Percentiles rank a stretch among this genome's conserved stretches.
Evolutionary conservation across 2,888 invertebrate genomes (phyloP).

Genomic region (Podabrus alpinus): DNA sequence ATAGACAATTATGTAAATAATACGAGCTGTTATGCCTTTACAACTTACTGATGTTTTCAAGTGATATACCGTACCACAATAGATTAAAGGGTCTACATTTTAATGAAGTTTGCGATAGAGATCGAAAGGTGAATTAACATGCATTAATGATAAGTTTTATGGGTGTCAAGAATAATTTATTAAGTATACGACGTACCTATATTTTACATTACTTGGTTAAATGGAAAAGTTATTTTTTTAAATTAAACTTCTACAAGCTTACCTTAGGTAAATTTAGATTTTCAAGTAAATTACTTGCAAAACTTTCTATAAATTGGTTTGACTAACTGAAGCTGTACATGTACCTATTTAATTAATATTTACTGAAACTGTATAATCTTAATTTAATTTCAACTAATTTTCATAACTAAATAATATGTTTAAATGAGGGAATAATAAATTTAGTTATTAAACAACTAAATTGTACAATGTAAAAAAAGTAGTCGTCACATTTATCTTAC

Average conservation of each 20-base stretch:
- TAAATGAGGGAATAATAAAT: neutral
- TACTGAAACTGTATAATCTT: neutral
- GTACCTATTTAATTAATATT: neutral
- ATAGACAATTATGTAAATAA: slow-evolving; percentile 23
- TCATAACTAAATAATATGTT: neutral
- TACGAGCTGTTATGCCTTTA: slow-evolving; percentile 17
- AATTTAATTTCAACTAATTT: neutral
- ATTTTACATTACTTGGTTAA: neutral
- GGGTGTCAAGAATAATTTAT: neutral
- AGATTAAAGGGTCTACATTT: neutral
- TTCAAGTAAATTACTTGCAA: neutral
- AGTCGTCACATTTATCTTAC: no score
- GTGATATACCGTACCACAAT: slow-evolving; percentile 6
- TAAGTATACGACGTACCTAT: neutral
- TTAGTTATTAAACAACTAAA: no score
- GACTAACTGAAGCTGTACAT: neutral
- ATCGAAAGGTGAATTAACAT: slow-evolving; percentile 2
- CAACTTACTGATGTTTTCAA: slow-evolving; percentile 20
- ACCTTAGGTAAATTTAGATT: neutral
- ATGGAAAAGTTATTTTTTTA: neutral
- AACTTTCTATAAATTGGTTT: neutral
- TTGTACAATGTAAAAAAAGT: no score
- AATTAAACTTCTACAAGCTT: neutral
- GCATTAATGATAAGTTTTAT: neutral
- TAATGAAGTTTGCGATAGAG: slow-evolving; percentile 1